phyloP scores from a whole-genome alignment of 2,113 vertebrate genomes.

The Antennarius striatus region DNA sequence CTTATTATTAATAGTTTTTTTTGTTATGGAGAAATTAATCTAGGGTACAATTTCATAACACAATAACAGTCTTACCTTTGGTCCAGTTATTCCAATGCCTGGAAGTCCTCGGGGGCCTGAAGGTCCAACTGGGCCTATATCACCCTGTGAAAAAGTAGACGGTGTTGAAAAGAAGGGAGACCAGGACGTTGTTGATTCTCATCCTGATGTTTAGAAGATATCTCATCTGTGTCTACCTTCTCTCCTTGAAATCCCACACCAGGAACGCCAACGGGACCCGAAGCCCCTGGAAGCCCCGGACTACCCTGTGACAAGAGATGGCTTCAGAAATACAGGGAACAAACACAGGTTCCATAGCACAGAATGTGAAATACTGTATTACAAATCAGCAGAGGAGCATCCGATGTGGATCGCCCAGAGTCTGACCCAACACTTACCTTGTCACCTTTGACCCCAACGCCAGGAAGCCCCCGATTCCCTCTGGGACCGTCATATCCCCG shows the following conservation, averaged over 20 bases:
- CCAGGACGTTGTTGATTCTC: too few species aligned
- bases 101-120: slow-evolving; percentile 75
- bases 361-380: too few species aligned
- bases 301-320: slow-evolving; percentile 74
- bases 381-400: background rate
- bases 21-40: background rate
- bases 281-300: slow-evolving; percentile 71
- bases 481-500: slow-evolving; percentile 80
- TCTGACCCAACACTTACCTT: slow-evolving; percentile 75
- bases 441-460: slow-evolving; percentile 83
- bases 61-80: slow-evolving; percentile 63
- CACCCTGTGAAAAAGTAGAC: slow-evolving; percentile 62
- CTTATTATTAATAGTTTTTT: background rate
- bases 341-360: background rate
- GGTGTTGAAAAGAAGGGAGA: background rate
- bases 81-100: slow-evolving; percentile 73
- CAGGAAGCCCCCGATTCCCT: slow-evolving; percentile 79
- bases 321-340: background rate
- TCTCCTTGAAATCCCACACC: slow-evolving; percentile 79
- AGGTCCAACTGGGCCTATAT: slow-evolving; percentile 69
- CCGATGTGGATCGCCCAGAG: background rate
- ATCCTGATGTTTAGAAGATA: too few species aligned
- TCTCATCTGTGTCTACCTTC: slow-evolving; percentile 60
- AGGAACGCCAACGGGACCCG: slow-evolving; percentile 66
- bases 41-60: too few species aligned